phyloP scores from a whole-genome alignment of 2,113 vertebrate genomes.

The Alligator sinensis region DNA sequence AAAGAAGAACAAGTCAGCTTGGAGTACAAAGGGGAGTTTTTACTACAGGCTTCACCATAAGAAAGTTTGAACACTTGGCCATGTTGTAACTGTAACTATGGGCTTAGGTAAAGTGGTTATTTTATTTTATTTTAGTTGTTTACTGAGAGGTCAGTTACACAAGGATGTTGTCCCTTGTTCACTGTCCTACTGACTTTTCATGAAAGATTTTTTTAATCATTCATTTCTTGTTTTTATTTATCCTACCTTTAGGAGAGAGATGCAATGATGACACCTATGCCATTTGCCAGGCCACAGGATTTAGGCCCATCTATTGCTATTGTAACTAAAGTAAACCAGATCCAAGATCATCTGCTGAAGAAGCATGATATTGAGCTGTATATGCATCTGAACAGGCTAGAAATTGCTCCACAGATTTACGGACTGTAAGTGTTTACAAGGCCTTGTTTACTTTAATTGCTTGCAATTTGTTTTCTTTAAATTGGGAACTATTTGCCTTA shows the following conservation, averaged over 20 bases:
- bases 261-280: constrained; percentile 91
- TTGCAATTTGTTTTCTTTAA: neutral
- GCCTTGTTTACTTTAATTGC: neutral
- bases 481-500: neutral
- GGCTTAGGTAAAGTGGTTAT: neutral
- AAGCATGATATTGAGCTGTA: constrained; percentile 95
- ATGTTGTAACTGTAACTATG: neutral
- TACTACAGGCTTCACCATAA: neutral
- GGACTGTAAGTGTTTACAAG: constrained; percentile 90
- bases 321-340: constrained; percentile 98
- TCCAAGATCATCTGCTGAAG: constrained; percentile 97
- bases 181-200: neutral
- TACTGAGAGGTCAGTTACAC: neutral
- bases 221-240: neutral
- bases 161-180: neutral
- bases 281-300: constrained; percentile 97
- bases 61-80: neutral
- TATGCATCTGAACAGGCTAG: constrained; percentile 96
- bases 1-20: neutral
- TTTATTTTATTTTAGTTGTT: neutral
- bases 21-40: neutral
- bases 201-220: constrained; percentile 2
- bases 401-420: constrained; percentile 98
- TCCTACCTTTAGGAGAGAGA: constrained; percentile 88
- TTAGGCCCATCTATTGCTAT: constrained; percentile 95